phyloP scores from a whole-genome alignment of 2,888 invertebrate species.

The Eristalis tenax region DNA sequence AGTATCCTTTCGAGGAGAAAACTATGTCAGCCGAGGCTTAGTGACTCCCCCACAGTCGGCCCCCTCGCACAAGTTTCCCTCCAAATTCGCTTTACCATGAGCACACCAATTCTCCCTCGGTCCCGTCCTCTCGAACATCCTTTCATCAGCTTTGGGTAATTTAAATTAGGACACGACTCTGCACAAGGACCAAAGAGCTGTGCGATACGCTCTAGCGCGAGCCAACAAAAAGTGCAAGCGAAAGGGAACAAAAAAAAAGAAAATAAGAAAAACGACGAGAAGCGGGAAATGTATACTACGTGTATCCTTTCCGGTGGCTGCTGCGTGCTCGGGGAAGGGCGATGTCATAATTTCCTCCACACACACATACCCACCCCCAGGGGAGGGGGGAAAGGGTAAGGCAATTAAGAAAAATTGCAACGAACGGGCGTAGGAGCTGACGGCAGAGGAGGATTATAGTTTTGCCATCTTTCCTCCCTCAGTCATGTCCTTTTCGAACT shows the following conservation, averaged over 20 bases:
- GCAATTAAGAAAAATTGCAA: slow-evolving; percentile 58
- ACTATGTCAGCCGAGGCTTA: background rate
- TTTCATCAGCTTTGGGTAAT: slow-evolving; percentile 69
- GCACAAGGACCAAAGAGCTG: slow-evolving; percentile 51
- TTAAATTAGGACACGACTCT: slow-evolving; percentile 68
- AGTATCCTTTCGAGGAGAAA: background rate
- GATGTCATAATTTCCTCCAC: background rate
- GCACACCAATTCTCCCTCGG: background rate
- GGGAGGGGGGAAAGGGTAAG: slow-evolving; percentile 11
- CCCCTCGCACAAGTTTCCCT: slow-evolving; percentile 2
- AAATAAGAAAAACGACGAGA: background rate
- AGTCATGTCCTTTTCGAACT: slow-evolving; percentile 11
- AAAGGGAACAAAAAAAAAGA: slow-evolving; percentile 1
- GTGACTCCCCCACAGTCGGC: background rate
- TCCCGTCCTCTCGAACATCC: slow-evolving; percentile 27
- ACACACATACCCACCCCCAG: background rate
- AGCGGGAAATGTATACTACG: slow-evolving; percentile 40
- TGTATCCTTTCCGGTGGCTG: slow-evolving; percentile 51
- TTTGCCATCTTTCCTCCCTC: slow-evolving; percentile 26
- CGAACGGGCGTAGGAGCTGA: slow-evolving; percentile 19
- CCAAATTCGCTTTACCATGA: slow-evolving; percentile 24
- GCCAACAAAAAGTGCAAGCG: slow-evolving; percentile 59
- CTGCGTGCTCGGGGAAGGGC: slow-evolving; percentile 9
- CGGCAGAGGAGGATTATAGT: slow-evolving; percentile 57
- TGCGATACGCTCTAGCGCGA: slow-evolving; percentile 12